Evolutionary conservation across 2,797 vertebrate genomes (phyloP).

Genomic region (Thunnus albacares): DNA sequence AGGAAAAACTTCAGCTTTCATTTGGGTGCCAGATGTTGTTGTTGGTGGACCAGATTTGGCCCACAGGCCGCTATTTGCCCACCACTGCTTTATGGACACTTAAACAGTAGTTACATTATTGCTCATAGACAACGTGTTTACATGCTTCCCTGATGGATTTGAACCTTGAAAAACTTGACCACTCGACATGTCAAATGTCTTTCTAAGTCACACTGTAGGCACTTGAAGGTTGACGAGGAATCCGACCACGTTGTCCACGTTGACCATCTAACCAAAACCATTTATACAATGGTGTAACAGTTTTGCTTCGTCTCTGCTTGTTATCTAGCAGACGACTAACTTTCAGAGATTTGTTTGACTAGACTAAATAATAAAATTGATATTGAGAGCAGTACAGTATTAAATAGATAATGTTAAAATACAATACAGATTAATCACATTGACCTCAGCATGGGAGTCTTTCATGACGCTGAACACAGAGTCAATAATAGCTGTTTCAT

Average conservation of each 20-base stretch:
- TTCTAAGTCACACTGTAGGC: conserved; percentile 40
- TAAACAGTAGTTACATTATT: not conserved
- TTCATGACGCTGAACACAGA: conserved; percentile 10
- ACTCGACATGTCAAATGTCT: conserved; percentile 6
- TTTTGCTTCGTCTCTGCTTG: not conserved
- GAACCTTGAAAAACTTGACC: not conserved
- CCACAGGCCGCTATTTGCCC: too few species aligned
- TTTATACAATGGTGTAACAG: not conserved
- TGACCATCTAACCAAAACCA: not conserved
- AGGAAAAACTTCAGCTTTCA: too few species aligned
- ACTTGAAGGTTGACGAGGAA: conserved; percentile 22
- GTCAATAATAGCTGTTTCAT: not conserved
- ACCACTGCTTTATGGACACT: not conserved
- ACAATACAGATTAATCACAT: conserved; percentile 3
- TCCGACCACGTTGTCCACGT: not conserved
- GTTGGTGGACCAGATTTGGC: too few species aligned
- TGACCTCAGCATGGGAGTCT: not conserved
- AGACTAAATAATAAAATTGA: not conserved
- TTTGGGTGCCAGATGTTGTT: too few species aligned
- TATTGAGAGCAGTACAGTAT: not conserved
- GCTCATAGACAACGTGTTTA: not conserved
- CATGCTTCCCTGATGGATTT: not conserved
- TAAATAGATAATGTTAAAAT: conserved; percentile 4
- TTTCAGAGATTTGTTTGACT: not conserved
- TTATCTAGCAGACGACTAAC: not conserved